Evolutionary conservation across 2,888 invertebrate species (phyloP).

Genomic region (Corbicula japonica): DNA sequence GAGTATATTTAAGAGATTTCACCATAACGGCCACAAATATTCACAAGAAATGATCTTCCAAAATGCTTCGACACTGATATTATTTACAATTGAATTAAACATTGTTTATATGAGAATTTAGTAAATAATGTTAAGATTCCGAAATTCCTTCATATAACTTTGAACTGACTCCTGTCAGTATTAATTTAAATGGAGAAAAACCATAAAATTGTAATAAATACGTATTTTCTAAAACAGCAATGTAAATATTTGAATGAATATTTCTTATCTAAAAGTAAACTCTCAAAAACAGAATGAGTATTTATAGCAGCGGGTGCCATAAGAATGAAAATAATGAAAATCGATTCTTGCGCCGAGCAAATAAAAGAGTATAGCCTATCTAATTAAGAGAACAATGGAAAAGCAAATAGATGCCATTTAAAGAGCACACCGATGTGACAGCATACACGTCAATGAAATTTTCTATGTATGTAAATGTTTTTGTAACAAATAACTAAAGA

Average conservation of each 20-base stretch:
- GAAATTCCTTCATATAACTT: too few relatives aligned
- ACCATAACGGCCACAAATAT: too few relatives aligned
- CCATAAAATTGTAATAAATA: not conserved
- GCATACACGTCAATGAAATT: too few relatives aligned
- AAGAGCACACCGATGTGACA: conserved; percentile 5
- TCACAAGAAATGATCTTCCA: too few relatives aligned
- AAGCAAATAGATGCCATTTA: conserved; percentile 5
- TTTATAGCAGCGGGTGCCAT: conserved; percentile 13
- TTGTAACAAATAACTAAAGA: too few relatives aligned
- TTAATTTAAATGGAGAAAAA: conserved; percentile 11
- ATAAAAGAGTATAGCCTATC: conserved; percentile 22
- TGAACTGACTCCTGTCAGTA: conserved; percentile 7
- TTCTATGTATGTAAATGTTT: too few relatives aligned
- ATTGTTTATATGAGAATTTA: too few relatives aligned
- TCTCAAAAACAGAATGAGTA: conserved; percentile 28
- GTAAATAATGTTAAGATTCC: too few relatives aligned
- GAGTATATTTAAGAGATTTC: too few relatives aligned
- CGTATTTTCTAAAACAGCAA: conserved; percentile 7
- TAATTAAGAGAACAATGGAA: conserved; percentile 20
- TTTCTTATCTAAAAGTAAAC: conserved; percentile 20
- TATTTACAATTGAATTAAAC: too few relatives aligned
- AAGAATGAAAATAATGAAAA: conserved; percentile 22
- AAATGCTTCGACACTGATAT: too few relatives aligned
- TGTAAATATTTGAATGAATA: conserved; percentile 25
- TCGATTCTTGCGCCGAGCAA: conserved; percentile 22